phyloP scores from a whole-genome alignment of 2,888 invertebrate species.

The Abscondita cerata region DNA sequence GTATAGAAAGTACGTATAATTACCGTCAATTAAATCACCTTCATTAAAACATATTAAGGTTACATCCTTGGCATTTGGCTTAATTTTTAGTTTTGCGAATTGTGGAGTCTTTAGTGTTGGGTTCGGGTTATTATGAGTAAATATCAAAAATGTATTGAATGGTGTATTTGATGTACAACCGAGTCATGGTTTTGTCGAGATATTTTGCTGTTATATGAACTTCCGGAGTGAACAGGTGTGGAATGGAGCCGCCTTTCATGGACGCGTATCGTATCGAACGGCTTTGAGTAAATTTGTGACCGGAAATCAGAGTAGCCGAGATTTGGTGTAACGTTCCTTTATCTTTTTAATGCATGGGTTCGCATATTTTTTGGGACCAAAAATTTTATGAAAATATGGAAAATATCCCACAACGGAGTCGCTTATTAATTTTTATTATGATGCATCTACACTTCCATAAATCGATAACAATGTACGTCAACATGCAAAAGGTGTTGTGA shows the following conservation, averaged over 20 bases:
- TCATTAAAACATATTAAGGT: too few species aligned
- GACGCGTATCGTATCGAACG: conserved; percentile 34
- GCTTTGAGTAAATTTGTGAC: conserved; percentile 41
- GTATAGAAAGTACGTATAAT: too few species aligned
- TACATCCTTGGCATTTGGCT: conserved; percentile 2
- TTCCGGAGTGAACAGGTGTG: conserved; percentile 42
- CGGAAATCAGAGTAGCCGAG: conserved; percentile 45
- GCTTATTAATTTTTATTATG: too few species aligned
- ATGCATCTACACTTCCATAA: too few species aligned
- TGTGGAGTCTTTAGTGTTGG: not conserved
- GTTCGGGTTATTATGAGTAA: not conserved
- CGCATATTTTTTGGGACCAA: not conserved
- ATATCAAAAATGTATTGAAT: not conserved
- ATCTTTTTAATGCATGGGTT: not conserved
- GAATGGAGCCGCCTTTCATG: conserved; percentile 36
- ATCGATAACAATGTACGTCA: conserved; percentile 8
- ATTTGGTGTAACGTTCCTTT: conserved; percentile 40
- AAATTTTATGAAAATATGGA: not conserved
- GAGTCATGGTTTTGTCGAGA: conserved; percentile 22
- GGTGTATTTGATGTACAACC: conserved; percentile 3
- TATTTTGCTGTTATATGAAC: conserved; percentile 42
- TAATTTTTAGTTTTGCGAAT: not conserved
- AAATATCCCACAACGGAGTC: too few species aligned
- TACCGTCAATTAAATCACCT: too few species aligned
- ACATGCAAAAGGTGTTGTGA: conserved; percentile 34